phyloP scores from a whole-genome alignment of 2,113 vertebrate genomes.

The Gymnarchus niloticus region DNA sequence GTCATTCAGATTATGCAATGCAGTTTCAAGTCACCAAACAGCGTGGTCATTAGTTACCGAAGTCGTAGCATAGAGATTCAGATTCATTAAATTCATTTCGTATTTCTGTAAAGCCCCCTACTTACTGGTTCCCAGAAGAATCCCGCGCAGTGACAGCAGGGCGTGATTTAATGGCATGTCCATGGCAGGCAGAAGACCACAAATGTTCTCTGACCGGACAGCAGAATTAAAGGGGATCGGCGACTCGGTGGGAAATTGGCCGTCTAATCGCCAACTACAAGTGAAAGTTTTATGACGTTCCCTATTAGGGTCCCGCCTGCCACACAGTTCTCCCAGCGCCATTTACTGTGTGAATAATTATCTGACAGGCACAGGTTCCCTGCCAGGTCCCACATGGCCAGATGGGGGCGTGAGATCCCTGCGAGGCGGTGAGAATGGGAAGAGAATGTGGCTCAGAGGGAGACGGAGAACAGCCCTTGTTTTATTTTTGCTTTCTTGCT shows the following conservation, averaged over 20 bases:
- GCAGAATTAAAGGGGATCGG: not conserved
- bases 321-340: not conserved
- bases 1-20: not conserved
- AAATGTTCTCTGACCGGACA: not conserved
- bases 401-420: not conserved
- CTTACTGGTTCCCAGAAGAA: not conserved
- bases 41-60: not conserved
- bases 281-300: slow-evolving; percentile 14
- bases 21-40: not conserved
- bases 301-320: slow-evolving; percentile 1
- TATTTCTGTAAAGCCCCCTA: not conserved
- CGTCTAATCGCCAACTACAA: not conserved
- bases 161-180: not conserved
- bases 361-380: not conserved
- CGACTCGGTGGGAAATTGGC: not conserved
- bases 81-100: not conserved
- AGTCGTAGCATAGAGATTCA: not conserved
- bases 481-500: slow-evolving; percentile 16
- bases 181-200: not conserved
- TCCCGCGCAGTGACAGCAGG: not conserved
- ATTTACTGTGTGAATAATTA: not conserved
- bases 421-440: not conserved
- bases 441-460: not conserved
- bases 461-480: too few species aligned
- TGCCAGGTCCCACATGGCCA: not conserved